Percentiles rank a stretch among this genome's conserved stretches.
These are phyloP conservation scores for Psittacula cyanocephala DNA, from an alignment of 2,113 vertebrate genomes.

Conservation along the genomic window DNA sequence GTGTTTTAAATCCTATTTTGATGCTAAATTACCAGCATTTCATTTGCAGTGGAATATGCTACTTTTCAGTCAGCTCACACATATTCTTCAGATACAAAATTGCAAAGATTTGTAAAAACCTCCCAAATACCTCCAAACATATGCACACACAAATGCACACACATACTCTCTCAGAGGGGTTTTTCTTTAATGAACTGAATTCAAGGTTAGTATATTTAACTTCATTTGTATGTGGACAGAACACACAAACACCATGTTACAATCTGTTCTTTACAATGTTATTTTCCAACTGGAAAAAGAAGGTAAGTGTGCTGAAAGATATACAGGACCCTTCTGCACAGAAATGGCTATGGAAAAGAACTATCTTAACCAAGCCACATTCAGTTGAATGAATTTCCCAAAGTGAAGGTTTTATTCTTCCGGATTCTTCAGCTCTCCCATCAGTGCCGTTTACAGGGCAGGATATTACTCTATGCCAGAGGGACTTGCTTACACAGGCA, in stretches of 20 bases:
- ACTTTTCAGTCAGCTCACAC: background rate
- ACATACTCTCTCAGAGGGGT: background rate
- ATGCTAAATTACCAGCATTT: background rate
- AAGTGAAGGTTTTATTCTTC: slow-evolving; percentile 9
- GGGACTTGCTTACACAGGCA: background rate
- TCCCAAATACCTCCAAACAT: background rate
- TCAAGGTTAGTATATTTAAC: background rate
- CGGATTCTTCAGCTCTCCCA: background rate
- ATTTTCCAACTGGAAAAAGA: slow-evolving; percentile 4
- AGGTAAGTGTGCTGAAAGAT: background rate
- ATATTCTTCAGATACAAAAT: background rate
- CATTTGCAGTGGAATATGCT: background rate
- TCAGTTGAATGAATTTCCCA: slow-evolving; percentile 6
- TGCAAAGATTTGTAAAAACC: background rate
- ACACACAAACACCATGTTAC: background rate
- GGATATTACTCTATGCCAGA: background rate
- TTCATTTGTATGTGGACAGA: background rate
- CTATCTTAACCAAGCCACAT: background rate
- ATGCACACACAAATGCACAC: background rate
- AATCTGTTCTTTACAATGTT: background rate
- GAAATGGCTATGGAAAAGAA: background rate
- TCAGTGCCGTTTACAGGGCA: background rate
- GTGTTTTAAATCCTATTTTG: background rate
- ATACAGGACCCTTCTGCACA: background rate
- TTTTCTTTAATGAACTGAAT: background rate